A percentile compares a stretch with the other conserved stretches of the same genome.
These are phyloP conservation scores for Epinephelus malabaricus DNA, from an alignment of 2,797 vertebrate genomes.

Conservation along the genomic window DNA sequence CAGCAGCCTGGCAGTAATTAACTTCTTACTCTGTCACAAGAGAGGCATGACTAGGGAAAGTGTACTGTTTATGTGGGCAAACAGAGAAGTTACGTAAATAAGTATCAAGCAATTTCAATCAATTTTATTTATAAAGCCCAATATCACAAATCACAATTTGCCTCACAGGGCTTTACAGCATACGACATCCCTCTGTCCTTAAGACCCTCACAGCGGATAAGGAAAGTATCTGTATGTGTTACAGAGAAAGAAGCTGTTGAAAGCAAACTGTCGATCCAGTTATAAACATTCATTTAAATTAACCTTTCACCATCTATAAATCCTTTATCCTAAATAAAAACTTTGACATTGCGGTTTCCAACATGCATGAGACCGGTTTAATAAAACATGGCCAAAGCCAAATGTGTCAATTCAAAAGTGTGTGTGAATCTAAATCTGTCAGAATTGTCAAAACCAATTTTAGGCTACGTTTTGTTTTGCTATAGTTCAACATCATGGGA, in stretches of 20 bases:
- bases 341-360: background rate
- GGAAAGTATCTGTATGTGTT: background rate
- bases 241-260: background rate
- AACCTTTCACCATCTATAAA: background rate
- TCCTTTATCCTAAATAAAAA: background rate
- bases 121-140: too few relatives aligned
- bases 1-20: slow-evolving; percentile 23
- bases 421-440: background rate
- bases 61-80: background rate
- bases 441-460: background rate
- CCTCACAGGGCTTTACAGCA: too few relatives aligned
- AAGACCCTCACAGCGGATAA: too few relatives aligned
- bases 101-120: background rate
- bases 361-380: background rate
- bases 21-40: slow-evolving; percentile 12
- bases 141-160: too few relatives aligned
- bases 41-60: slow-evolving; percentile 19
- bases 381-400: background rate
- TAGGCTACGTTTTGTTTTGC: background rate
- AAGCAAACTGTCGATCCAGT: background rate
- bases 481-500: background rate
- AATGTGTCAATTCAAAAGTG: background rate
- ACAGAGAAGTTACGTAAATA: slow-evolving; percentile 3
- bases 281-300: background rate
- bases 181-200: too few relatives aligned